Evolutionary conservation across 2,888 invertebrate genomes (phyloP).

Genomic region (Drosophila imparisetae): DNA sequence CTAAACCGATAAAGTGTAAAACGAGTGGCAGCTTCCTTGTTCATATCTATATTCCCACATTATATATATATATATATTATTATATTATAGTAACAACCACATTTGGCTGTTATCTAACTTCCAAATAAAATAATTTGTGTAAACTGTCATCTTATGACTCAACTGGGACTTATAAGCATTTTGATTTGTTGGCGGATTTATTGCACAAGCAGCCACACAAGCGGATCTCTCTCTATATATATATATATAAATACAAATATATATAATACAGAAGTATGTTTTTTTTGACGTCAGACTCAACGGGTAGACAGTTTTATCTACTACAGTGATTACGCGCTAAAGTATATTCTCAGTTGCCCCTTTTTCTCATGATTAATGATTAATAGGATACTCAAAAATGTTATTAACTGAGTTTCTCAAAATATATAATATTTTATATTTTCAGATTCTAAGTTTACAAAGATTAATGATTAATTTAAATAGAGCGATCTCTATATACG

Average conservation of each 20-base stretch:
- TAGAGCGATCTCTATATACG: not conserved
- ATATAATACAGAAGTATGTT: not conserved
- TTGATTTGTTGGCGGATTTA: not conserved
- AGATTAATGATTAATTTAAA: not conserved
- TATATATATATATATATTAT: too few relatives aligned
- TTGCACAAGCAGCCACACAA: not conserved
- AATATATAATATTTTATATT: not conserved
- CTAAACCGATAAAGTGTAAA: too few relatives aligned
- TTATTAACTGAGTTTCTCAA: not conserved
- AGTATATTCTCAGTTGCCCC: not conserved
- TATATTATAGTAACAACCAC: not conserved
- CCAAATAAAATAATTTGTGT: not conserved
- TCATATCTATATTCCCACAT: not conserved
- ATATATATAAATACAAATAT: not conserved
- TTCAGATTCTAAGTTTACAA: too few relatives aligned
- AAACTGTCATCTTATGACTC: not conserved
- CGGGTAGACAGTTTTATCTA: not conserved
- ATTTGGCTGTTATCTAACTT: not conserved
- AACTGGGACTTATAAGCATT: not conserved
- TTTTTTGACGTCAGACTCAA: not conserved
- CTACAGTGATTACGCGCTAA: not conserved
- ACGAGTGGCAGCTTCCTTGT: too few relatives aligned
- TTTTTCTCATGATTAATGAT: not conserved
- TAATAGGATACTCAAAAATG: not conserved
- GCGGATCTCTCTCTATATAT: not conserved